Conservation (phyloP, 2,888 invertebrate genomes). For the Elmis aenea region DNA sequence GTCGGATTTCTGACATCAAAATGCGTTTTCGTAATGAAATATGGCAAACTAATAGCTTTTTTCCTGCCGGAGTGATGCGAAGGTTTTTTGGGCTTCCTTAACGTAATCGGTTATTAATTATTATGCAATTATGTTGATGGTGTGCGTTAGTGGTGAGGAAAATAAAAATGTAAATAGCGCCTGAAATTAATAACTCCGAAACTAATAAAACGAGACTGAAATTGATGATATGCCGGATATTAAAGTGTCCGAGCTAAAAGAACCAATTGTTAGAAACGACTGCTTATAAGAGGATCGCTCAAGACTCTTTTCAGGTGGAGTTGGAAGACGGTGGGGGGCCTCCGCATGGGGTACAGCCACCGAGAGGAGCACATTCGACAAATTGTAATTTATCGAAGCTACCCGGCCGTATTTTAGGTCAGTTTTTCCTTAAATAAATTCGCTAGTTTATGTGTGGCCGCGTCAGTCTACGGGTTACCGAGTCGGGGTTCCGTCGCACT, state of each 20-base stretch:
- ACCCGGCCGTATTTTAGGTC: slow-evolving; percentile 32
- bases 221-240: slow-evolving; percentile 41
- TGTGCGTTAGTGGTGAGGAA: no score
- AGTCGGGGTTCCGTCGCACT: slow-evolving; percentile 18
- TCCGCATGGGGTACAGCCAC: slow-evolving; percentile 43
- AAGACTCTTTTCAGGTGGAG: slow-evolving; percentile 35
- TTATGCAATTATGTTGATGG: no score
- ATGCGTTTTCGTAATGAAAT: no score
- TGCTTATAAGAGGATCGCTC: slow-evolving; percentile 24
- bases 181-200: slow-evolving; percentile 17
- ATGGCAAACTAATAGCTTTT: no score
- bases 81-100: no score
- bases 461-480: slow-evolving; percentile 28
- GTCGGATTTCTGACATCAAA: no score
- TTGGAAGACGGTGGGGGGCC: slow-evolving; percentile 35
- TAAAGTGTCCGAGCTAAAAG: slow-evolving; percentile 39
- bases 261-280: slow-evolving; percentile 36
- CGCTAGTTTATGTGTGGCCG: slow-evolving; percentile 42
- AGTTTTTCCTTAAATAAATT: slow-evolving; percentile 40
- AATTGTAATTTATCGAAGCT: slow-evolving; percentile 47
- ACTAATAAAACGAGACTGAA: slow-evolving; percentile 32
- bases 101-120: no score
- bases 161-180: neutral
- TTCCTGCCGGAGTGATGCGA: no score
- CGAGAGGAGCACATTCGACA: slow-evolving; percentile 42